Conservation (phyloP, 2,888 invertebrate species). For the Sialis fuliginosa region DNA sequence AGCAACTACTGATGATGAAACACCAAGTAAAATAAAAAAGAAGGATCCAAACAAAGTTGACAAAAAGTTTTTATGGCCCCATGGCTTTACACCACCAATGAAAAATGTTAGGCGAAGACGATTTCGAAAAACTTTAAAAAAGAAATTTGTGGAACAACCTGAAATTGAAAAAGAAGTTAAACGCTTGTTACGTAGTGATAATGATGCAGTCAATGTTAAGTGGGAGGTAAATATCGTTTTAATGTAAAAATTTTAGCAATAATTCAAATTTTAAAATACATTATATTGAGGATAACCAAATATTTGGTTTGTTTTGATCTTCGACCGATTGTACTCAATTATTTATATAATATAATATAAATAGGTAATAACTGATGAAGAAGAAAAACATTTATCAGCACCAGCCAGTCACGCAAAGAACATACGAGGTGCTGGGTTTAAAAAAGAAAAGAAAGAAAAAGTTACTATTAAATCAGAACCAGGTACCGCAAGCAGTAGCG, state of each 20-base stretch:
- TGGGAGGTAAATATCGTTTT: constrained; percentile 69
- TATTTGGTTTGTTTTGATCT: too few relatives aligned
- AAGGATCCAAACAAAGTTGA: constrained; percentile 67
- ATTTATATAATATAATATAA: too few relatives aligned
- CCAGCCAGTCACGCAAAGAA: neutral
- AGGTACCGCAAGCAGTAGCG: constrained; percentile 5
- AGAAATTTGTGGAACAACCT: constrained; percentile 92
- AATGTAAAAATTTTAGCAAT: neutral
- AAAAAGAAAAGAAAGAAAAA: constrained; percentile 13
- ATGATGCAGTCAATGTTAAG: constrained; percentile 72
- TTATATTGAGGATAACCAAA: too few relatives aligned
- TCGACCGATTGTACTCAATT: too few relatives aligned
- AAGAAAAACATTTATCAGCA: constrained; percentile 1
- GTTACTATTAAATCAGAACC: constrained; percentile 13
- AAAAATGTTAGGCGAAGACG: constrained; percentile 88
- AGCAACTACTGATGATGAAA: constrained; percentile 56
- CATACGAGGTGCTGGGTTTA: neutral
- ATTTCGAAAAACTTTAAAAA: constrained; percentile 87
- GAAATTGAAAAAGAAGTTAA: constrained; percentile 98
- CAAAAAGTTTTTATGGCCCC: constrained; percentile 86
- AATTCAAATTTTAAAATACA: too few relatives aligned
- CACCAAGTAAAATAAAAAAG: constrained; percentile 60
- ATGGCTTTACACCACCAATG: constrained; percentile 88
- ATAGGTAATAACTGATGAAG: constrained; percentile 1
- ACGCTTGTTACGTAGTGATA: constrained; percentile 73